Evolutionary conservation across 2,797 vertebrate species (phyloP).

Genomic region (Ciconia nigra): DNA sequence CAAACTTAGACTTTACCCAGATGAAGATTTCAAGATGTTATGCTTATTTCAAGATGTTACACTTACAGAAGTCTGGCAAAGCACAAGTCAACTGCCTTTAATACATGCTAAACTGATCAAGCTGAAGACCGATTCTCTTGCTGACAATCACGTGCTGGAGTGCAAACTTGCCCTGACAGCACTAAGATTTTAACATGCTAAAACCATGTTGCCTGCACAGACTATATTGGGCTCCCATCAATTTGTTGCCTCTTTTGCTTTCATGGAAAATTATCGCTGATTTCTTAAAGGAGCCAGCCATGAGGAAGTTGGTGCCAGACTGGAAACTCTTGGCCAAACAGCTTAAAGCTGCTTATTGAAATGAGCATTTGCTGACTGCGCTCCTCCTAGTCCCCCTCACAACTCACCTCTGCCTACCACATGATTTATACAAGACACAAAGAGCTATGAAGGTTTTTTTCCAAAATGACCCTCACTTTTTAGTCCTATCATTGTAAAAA

Average conservation of each 20-base stretch:
- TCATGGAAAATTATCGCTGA: not conserved
- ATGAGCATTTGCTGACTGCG: not conserved
- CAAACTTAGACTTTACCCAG: slow-evolving; percentile 3
- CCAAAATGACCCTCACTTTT: not conserved
- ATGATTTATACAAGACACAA: not conserved
- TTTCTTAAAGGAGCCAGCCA: not conserved
- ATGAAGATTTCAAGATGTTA: slow-evolving; percentile 18
- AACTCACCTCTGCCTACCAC: not conserved
- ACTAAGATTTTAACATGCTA: not conserved
- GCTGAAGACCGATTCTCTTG: not conserved
- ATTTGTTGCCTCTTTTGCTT: not conserved
- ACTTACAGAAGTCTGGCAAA: not conserved
- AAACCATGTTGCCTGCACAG: not conserved
- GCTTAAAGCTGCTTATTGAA: not conserved
- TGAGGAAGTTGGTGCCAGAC: not conserved
- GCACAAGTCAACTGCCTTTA: not conserved
- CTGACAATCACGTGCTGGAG: not conserved
- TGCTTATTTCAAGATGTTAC: not conserved
- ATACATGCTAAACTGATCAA: not conserved
- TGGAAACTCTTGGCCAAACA: not conserved
- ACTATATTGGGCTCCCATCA: not conserved
- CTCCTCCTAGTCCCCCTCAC: not conserved
- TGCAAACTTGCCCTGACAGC: not conserved
- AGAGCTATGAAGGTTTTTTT: not conserved
- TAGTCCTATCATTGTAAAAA: not conserved